Percentiles rank a stretch among this genome's conserved stretches.
Conservation (phyloP, 2,113 vertebrate genomes). For the Microcebus lehilahytsara region DNA sequence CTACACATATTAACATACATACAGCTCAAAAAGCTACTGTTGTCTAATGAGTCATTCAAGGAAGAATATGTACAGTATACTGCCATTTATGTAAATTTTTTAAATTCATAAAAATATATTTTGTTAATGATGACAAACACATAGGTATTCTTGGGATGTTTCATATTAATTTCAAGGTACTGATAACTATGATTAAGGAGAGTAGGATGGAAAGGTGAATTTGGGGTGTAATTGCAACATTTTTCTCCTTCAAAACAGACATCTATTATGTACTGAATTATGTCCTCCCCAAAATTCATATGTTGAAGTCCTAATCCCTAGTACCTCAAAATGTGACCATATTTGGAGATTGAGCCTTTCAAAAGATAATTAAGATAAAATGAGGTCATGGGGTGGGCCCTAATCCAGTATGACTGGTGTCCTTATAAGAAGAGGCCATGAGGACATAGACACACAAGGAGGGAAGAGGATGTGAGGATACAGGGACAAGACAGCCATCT, state of each 20-base stretch:
- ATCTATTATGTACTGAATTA: not conserved
- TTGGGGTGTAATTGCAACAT: not conserved
- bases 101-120: not conserved
- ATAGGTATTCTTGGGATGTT: not conserved
- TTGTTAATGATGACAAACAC: not conserved
- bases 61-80: not conserved
- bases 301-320: not conserved
- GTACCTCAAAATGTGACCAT: not conserved
- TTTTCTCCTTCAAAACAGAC: not conserved
- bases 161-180: not conserved
- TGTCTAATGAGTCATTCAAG: not conserved
- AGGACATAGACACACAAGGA: no score
- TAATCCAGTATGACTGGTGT: not conserved
- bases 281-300: not conserved
- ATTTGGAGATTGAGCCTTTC: not conserved
- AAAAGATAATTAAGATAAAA: not conserved
- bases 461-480: no score
- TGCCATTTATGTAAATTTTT: not conserved
- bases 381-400: no score
- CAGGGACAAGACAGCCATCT: not conserved
- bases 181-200: not conserved
- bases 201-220: not conserved
- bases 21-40: not conserved
- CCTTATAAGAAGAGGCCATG: not conserved
- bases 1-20: not conserved